Conservation (phyloP, 2,888 invertebrate genomes). For the Yponomeuta plumbellus region DNA sequence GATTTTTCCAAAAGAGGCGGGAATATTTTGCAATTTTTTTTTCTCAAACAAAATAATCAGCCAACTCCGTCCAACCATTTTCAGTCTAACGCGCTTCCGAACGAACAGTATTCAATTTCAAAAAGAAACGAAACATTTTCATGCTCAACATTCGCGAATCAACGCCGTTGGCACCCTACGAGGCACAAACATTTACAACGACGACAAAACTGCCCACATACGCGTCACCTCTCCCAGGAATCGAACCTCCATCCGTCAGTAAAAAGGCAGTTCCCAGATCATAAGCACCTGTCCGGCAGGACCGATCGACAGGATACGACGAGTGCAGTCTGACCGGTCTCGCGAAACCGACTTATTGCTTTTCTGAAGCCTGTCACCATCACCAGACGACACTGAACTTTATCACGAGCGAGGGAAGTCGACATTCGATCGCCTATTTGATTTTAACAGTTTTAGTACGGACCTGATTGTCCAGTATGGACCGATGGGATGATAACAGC, state of each 20-base stretch:
- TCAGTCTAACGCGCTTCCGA: too few relatives aligned
- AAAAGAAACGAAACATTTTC: too few relatives aligned
- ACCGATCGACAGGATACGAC: not conserved
- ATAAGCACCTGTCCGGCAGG: not conserved
- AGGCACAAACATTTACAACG: too few relatives aligned
- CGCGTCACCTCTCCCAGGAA: not conserved
- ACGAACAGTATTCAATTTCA: too few relatives aligned
- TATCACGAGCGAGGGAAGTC: not conserved
- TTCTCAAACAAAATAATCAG: too few relatives aligned
- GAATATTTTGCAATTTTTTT: too few relatives aligned
- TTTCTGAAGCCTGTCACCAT: not conserved
- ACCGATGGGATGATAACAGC: not conserved
- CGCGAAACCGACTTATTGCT: not conserved
- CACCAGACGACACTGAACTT: not conserved
- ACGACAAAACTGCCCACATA: not conserved
- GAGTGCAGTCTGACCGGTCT: not conserved
- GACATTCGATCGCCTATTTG: not conserved
- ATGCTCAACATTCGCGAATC: too few relatives aligned
- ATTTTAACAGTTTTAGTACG: not conserved
- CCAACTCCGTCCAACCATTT: too few relatives aligned
- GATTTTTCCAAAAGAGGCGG: too few relatives aligned
- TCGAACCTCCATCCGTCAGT: not conserved
- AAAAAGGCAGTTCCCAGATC: not conserved
- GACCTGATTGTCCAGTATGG: not conserved
- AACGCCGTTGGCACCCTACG: too few relatives aligned